These are phyloP conservation scores for Lasioglossum malachurum DNA, from an alignment of 2,888 invertebrate species.

Conservation along the genomic window DNA sequence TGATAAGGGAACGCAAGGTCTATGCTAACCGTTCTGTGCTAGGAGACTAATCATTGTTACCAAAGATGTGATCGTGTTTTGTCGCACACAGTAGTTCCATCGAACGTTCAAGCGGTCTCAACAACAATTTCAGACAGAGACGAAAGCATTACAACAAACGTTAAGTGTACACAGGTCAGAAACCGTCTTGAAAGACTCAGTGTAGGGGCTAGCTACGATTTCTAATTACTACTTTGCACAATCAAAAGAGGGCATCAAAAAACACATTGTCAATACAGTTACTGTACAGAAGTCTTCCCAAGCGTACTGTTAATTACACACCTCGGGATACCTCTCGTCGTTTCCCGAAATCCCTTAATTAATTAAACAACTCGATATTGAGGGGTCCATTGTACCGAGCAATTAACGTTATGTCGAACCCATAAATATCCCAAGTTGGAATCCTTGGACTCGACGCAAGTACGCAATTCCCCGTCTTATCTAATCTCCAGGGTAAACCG, in stretches of 20 bases:
- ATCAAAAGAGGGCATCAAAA: slow-evolving; percentile 18
- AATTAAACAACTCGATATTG: background rate
- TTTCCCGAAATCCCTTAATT: background rate
- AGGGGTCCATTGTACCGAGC: background rate
- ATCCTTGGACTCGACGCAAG: background rate
- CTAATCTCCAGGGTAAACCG: slow-evolving; percentile 42
- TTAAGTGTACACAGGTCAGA: slow-evolving; percentile 46
- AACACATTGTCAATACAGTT: slow-evolving; percentile 17
- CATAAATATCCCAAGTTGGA: background rate
- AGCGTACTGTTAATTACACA: slow-evolving; percentile 17
- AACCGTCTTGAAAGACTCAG: slow-evolving; percentile 14
- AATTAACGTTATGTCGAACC: background rate
- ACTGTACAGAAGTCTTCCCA: slow-evolving; percentile 28
- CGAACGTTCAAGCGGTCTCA: slow-evolving; percentile 41
- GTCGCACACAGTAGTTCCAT: slow-evolving; percentile 30
- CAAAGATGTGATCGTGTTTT: background rate
- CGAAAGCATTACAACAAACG: slow-evolving; percentile 48
- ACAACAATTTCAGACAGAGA: slow-evolving; percentile 34
- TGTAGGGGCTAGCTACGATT: slow-evolving; percentile 46
- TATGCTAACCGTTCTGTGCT: slow-evolving; percentile 16
- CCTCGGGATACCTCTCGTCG: background rate
- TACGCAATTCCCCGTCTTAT: slow-evolving; percentile 20
- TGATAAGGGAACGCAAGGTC: slow-evolving; percentile 20
- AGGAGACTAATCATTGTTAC: slow-evolving; percentile 15
- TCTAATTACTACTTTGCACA: slow-evolving; percentile 52